Base-by-base conservation (phyloP, 2,797 vertebrate genomes). In the Tapirus indicus region DNA sequence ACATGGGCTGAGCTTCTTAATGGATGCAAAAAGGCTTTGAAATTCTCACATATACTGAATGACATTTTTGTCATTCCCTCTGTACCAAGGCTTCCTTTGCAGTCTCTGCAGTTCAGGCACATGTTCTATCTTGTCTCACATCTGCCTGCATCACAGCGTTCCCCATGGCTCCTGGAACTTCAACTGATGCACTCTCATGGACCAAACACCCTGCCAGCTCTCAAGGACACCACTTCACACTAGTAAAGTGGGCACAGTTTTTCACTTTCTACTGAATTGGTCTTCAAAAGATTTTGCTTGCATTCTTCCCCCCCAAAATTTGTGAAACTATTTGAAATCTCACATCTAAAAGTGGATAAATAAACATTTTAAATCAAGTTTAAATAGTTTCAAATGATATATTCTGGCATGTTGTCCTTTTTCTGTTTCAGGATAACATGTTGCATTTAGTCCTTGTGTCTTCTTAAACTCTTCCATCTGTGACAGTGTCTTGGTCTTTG, bases 401-500 rank as follows among this genome's bases (percentile, higher is more conserved):
- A 11, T 77, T 75, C 8, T 75, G 11, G 17, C 38, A 66, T 32
- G 75, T 47, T 90, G 29, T 56, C 75, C 21, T 78, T 78, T 49
- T 54, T 75, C 35, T 69, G 27, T 84, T 56, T 92, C 3, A 49
- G 35, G 41, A 80, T 32, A 41, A 56, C 35, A 78, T 25, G 32
- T 56, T 56, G 21, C n/a, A 38, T 78, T 78, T 52, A 52, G 49
- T 78, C 21, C 16, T 35, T 56, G 27, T 18, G 29, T 72, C 56
- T 44, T 88, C 47, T 56, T 68, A 86, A n/a, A 29, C 14, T 32
- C 29, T 93, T 72, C 10, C 21, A 0, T 74, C 38, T 62, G 41
- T 80, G 35, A 80, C 13, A 29, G 52, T 20, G 44, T 68, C 77
- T 96, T 96, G 52, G 8, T 78, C 29, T 96, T 95, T 72, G 25